These are phyloP conservation scores for Limnothrissa miodon DNA, from an alignment of 2,113 vertebrate genomes.

Conservation along the genomic window DNA sequence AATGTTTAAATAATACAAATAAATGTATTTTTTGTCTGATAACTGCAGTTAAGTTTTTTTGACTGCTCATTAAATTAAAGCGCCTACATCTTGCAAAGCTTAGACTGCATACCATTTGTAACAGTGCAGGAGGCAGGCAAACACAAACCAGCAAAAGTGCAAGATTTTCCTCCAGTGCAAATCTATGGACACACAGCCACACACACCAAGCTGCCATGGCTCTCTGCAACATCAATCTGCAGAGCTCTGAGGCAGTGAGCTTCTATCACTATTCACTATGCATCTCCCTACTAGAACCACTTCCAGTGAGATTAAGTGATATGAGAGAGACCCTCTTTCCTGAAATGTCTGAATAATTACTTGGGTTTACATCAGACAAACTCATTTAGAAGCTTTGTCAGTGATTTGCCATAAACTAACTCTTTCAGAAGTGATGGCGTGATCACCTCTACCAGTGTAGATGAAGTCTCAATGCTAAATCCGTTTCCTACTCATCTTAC, in stretches of 20 bases:
- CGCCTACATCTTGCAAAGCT: constrained; percentile 1
- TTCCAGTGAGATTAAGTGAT: constrained; percentile 18
- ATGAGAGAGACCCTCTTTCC: constrained; percentile 24
- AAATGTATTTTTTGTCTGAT: not conserved
- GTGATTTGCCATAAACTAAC: constrained; percentile 23
- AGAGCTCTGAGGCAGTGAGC: not conserved
- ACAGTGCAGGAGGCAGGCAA: constrained; percentile 5
- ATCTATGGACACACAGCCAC: not conserved
- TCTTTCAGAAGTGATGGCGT: constrained; percentile 18
- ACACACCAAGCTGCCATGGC: not conserved
- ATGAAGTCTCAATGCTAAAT: constrained; percentile 2
- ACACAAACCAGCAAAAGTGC: not conserved
- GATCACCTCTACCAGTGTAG: not conserved
- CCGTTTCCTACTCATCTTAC: not conserved
- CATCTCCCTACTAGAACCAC: constrained; percentile 19
- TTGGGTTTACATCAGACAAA: constrained; percentile 49
- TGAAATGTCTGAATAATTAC: constrained; percentile 44
- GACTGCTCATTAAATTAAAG: not conserved
- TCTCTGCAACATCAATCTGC: not conserved
- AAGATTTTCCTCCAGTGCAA: not conserved
- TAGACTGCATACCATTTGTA: not conserved
- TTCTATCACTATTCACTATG: constrained; percentile 20
- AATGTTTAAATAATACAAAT: not conserved
- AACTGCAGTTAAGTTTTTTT: not conserved
- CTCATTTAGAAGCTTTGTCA: constrained; percentile 32